Evolutionary conservation across 1,140 invertebrate genomes (phyloP).

Genomic region (Nautilus pompilius): DNA sequence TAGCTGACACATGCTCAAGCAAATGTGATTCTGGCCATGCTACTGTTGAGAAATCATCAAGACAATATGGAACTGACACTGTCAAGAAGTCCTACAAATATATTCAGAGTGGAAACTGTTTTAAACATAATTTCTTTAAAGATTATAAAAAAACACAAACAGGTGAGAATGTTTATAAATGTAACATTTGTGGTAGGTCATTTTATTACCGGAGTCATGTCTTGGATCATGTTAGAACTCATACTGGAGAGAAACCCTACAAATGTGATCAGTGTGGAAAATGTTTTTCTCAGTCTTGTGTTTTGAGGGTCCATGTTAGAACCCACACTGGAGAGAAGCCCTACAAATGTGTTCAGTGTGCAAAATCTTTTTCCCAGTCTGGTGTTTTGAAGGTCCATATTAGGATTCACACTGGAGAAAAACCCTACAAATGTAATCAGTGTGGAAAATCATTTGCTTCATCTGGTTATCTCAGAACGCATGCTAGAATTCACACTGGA

Average conservation of each 20-base stretch:
- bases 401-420: constrained; percentile 22
- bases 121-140: too few relatives aligned
- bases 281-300: constrained; percentile 85
- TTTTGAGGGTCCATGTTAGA: constrained; percentile 69
- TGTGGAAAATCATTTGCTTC: constrained; percentile 86
- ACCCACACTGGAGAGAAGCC: constrained; percentile 10
- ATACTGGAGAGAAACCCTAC: constrained; percentile 61
- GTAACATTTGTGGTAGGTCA: constrained; percentile 29
- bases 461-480: background rate
- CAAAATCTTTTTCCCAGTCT: constrained; percentile 12
- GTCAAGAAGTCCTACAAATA: too few relatives aligned
- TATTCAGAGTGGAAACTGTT: too few relatives aligned
- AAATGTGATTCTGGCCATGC: too few relatives aligned
- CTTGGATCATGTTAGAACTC: constrained; percentile 64
- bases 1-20: too few relatives aligned
- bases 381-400: constrained; percentile 13
- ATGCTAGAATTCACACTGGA: background rate
- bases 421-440: constrained; percentile 82
- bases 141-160: too few relatives aligned
- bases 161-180: constrained; percentile 70
- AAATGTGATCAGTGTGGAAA: constrained; percentile 82
- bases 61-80: too few relatives aligned
- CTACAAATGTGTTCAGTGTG: constrained; percentile 13
- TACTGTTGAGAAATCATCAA: too few relatives aligned
- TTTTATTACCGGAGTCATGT: constrained; percentile 16